These are phyloP conservation scores for Myotis planiceps DNA, from an alignment of 2,797 vertebrate genomes.

Conservation along the genomic window DNA sequence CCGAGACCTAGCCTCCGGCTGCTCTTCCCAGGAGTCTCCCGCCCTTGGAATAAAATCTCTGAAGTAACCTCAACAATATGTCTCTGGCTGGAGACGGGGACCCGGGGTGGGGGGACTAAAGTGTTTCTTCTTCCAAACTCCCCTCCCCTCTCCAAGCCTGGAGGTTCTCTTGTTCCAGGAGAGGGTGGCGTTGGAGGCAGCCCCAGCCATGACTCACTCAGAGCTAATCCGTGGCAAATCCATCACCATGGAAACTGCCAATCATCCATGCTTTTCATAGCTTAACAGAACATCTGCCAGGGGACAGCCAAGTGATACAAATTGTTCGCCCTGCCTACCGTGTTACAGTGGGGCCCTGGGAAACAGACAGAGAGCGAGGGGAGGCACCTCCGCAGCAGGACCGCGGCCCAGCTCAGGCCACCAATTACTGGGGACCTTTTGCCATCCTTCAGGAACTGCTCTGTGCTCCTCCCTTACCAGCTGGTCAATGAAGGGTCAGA, in stretches of 20 bases:
- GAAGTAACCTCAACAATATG: not conserved
- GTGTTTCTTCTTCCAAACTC: conserved; percentile 30
- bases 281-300: conserved; percentile 69
- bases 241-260: conserved; percentile 86
- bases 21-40: not conserved
- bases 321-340: not conserved
- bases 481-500: not conserved
- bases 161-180: conserved; percentile 54
- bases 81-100: not conserved
- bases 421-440: not conserved
- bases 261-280: conserved; percentile 83
- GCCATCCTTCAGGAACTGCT: not conserved
- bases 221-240: conserved; percentile 84
- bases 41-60: not conserved
- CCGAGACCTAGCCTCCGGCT: not conserved
- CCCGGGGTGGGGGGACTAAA: not conserved
- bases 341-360: not conserved
- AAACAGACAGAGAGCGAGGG: not conserved
- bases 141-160: not conserved
- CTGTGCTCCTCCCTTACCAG: not conserved
- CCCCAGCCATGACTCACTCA: conserved; percentile 74
- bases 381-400: not conserved
- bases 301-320: conserved; percentile 30
- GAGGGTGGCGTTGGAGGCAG: conserved; percentile 55
- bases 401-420: not conserved